phyloP scores from a whole-genome alignment of 2,797 vertebrate species.

The Falco rusticolus region DNA sequence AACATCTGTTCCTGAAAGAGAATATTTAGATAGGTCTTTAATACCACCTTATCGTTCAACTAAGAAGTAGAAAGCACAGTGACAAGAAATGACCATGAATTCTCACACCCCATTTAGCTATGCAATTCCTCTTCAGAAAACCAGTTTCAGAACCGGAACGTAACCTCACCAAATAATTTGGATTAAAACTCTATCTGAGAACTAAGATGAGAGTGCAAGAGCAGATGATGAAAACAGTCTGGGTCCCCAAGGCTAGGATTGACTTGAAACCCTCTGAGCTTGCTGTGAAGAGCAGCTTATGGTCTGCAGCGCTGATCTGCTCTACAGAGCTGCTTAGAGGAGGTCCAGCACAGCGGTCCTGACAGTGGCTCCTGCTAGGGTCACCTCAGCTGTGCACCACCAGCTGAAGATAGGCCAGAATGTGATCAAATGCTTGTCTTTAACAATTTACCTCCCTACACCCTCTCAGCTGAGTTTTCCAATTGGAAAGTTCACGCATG shows the following conservation, averaged over 20 bases:
- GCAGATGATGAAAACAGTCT: neutral
- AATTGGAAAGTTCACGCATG: neutral
- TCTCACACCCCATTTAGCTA: neutral
- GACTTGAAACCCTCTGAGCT: neutral
- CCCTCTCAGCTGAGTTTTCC: neutral
- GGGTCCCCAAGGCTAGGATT: neutral
- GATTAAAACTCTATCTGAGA: neutral
- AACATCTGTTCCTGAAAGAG: neutral
- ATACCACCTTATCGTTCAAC: neutral
- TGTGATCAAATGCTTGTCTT: neutral
- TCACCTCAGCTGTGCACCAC: neutral
- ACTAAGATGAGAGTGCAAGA: neutral
- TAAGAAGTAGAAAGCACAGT: neutral
- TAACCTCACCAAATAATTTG: neutral
- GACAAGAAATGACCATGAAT: neutral
- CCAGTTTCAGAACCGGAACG: neutral
- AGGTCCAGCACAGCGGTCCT: neutral
- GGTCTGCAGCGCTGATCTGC: neutral
- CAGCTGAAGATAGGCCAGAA: neutral
- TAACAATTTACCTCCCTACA: neutral
- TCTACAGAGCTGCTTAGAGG: neutral
- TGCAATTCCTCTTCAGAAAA: neutral
- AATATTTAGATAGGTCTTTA: neutral
- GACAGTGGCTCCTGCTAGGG: neutral
- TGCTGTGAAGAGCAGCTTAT: neutral